Evolutionary conservation across 2,113 vertebrate species (phyloP).

Genomic region (Prolemur simus): DNA sequence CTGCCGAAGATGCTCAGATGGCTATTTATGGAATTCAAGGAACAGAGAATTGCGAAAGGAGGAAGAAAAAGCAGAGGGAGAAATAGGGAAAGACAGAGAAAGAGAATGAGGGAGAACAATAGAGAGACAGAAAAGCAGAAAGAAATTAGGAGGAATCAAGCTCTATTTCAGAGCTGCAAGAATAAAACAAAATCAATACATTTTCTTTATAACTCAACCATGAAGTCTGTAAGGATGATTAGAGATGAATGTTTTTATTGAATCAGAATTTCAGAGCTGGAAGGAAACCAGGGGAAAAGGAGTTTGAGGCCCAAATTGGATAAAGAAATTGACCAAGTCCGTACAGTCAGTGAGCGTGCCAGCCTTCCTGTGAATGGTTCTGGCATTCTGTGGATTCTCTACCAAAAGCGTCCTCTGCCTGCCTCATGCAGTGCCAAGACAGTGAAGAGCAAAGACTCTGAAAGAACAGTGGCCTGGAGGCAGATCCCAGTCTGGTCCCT

Average conservation of each 20-base stretch:
- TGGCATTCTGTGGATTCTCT: neutral
- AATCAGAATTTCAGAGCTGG: neutral
- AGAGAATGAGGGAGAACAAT: neutral
- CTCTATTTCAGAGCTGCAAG: neutral
- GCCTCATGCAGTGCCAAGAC: rapidly evolving
- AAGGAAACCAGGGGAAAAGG: neutral
- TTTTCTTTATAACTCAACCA: neutral
- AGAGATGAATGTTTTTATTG: neutral
- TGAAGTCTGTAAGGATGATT: neutral
- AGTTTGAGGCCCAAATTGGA: neutral
- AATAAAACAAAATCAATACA: neutral
- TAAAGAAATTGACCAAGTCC: neutral
- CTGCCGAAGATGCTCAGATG: neutral
- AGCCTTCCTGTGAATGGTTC: neutral
- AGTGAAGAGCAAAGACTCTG: neutral
- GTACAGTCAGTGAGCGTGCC: neutral
- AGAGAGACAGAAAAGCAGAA: neutral
- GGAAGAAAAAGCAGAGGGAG: neutral
- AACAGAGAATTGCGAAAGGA: neutral
- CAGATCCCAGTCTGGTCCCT: neutral
- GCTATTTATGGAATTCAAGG: neutral
- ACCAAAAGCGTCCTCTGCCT: neutral
- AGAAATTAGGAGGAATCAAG: neutral
- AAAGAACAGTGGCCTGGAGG: neutral
- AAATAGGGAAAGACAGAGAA: neutral